Evolutionary conservation across 1,140 invertebrate species (phyloP), one percentile per base, ranked within the genome.

Genomic region (Oryctes rhinoceros): DNA sequence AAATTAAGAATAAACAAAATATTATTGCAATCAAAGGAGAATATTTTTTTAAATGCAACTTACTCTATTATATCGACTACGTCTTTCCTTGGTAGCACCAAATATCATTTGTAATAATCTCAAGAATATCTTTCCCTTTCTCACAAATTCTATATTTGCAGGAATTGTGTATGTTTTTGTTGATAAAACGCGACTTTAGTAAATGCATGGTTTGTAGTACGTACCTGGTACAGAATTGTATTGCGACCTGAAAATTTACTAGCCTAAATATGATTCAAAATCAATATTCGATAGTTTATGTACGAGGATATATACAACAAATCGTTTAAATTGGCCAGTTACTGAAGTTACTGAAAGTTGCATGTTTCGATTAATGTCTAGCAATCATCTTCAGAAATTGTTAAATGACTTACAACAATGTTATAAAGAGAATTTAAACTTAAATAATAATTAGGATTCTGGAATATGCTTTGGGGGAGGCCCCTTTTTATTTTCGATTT

Each of bases 231-330:
- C 65, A 71, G 24, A 71, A 35, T 35, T 35, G 65, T 10, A 15
- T 24, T 13, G 24, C 37, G 65, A 35, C 65, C 65, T 37, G 13
- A 35, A 24, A 71, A 71, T 71, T 71, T 71, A 35, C 7, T 71
- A 37, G 24, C 65, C 65, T 71, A 71, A 24, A 71, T 71, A 71
- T 67, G 5, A 67, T 37, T 59, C 53, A 59, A 71, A 71, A 71
- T 71, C 65, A 37, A 71, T 71, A 71, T 24, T 71, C 24, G 35
- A 71, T 71, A 44, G 39, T 44, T 7, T 44, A 44, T 5, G 39
- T 1, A 1, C 5, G 0, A 5, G 9, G 0, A 44, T 3, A 44
- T 44, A 44, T 44, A 1, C 5, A 44, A 44, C 0, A 44, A 10
- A 44, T 44, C 39, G 5, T 44, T 44, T 44, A 44, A 44, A 10